Conservation (phyloP, 2,888 invertebrate genomes). For the Plemyria rubiginata region DNA sequence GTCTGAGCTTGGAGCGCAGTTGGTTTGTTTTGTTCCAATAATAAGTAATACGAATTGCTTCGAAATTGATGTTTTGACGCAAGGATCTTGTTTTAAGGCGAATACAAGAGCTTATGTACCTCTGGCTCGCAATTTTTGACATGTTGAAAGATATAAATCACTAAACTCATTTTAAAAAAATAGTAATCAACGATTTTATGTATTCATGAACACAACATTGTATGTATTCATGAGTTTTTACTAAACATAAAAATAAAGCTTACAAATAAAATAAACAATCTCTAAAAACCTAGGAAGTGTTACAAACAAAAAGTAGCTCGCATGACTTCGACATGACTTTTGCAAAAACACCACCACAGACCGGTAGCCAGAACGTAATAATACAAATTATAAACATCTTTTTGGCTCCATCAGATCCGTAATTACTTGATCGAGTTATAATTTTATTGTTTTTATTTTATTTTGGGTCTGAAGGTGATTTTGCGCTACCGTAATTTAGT, state of each 20-base stretch:
- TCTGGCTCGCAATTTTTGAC: too few relatives aligned
- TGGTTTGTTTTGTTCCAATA: constrained; percentile 3
- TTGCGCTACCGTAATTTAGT: constrained; percentile 31
- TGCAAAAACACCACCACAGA: constrained; percentile 24
- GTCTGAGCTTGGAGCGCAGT: constrained; percentile 19
- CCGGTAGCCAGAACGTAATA: constrained; percentile 69
- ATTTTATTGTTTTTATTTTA: constrained; percentile 46
- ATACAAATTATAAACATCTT: constrained; percentile 64
- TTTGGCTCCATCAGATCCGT: constrained; percentile 51
- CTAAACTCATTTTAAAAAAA: too few relatives aligned
- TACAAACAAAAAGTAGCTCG: constrained; percentile 22
- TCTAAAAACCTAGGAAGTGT: constrained; percentile 42
- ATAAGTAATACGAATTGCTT: constrained; percentile 17
- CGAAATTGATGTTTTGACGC: constrained; percentile 20
- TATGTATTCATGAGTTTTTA: too few relatives aligned
- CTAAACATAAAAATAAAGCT: too few relatives aligned
- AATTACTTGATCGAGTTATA: constrained; percentile 61
- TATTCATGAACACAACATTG: too few relatives aligned
- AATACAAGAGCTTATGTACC: too few relatives aligned
- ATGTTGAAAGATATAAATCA: too few relatives aligned
- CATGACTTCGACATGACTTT: neutral
- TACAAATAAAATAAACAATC: neutral
- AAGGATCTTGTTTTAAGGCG: neutral
- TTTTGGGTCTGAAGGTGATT: constrained; percentile 34
- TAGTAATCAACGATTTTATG: too few relatives aligned